Evolutionary conservation across 1,140 invertebrate genomes (phyloP).

Genomic region (Latrodectus geometricus): DNA sequence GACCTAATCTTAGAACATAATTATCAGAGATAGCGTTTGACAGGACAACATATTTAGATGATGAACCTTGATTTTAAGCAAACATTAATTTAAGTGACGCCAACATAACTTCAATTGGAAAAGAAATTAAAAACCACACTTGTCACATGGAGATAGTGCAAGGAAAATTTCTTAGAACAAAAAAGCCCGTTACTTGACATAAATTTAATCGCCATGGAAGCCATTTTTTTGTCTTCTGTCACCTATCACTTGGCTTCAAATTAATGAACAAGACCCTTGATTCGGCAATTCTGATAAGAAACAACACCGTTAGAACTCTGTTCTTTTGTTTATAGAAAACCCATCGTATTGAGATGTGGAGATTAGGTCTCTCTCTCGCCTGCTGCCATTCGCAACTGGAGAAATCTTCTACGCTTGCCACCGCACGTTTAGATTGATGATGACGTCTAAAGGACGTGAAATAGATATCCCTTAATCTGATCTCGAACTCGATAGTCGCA

Average conservation of each 20-base stretch:
- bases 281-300: conserved; percentile 5
- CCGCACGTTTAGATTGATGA: conserved; percentile 22
- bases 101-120: neutral
- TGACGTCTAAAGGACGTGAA: conserved; percentile 6
- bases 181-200: neutral
- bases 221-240: neutral
- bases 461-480: conserved; percentile 35
- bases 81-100: neutral
- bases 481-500: conserved; percentile 27
- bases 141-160: neutral
- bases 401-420: conserved; percentile 4
- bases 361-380: neutral
- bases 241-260: conserved; percentile 5
- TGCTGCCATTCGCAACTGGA: conserved; percentile 3
- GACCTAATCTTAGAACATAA: too few species aligned
- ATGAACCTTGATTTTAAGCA: too few species aligned
- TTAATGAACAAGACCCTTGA: conserved; percentile 15
- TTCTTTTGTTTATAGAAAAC: neutral
- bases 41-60: too few species aligned
- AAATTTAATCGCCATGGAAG: neutral
- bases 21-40: too few species aligned
- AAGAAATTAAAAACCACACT: neutral
- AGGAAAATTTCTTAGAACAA: neutral
- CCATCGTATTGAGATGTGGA: neutral
- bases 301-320: neutral